phyloP scores from a whole-genome alignment of 2,888 invertebrate genomes.

The Mythimna loreyi region DNA sequence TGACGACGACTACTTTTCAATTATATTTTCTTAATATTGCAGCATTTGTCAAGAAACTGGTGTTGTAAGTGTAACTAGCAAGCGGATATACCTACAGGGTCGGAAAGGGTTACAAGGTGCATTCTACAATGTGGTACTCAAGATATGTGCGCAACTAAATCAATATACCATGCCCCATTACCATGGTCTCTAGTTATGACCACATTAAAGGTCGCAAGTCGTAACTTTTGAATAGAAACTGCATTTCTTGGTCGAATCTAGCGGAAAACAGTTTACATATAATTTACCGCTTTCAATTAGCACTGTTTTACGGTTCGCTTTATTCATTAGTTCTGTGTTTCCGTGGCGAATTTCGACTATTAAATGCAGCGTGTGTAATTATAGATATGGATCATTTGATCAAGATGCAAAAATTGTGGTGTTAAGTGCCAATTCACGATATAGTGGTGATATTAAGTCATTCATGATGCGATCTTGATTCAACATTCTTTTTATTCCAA shows the following conservation, averaged over 20 bases:
- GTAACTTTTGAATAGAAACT: constrained; percentile 49
- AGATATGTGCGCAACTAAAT: constrained; percentile 78
- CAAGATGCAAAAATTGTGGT: constrained; percentile 29
- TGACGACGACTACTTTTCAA: neutral
- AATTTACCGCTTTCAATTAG: constrained; percentile 35
- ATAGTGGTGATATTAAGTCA: constrained; percentile 44
- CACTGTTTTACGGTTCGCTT: constrained; percentile 23
- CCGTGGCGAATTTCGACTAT: constrained; percentile 32
- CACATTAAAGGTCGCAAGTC: constrained; percentile 17
- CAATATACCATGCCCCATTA: constrained; percentile 77
- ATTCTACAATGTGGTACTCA: constrained; percentile 79
- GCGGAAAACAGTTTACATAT: constrained; percentile 29
- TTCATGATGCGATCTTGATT: constrained; percentile 12
- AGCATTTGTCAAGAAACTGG: neutral
- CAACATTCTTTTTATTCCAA: constrained; percentile 1
- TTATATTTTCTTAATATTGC: neutral
- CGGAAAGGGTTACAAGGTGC: constrained; percentile 72
- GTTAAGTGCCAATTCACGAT: constrained; percentile 45
- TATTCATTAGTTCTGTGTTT: constrained; percentile 22
- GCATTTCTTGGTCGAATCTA: constrained; percentile 51
- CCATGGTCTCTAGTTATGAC: constrained; percentile 73
- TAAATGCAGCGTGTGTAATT: constrained; percentile 47
- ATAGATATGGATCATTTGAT: constrained; percentile 26
- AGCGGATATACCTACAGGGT: constrained; percentile 68
- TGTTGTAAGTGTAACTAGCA: constrained; percentile 61